These are phyloP conservation scores for Metacarcinus magister DNA, from an alignment of 2,888 invertebrate genomes.

Conservation along the genomic window DNA sequence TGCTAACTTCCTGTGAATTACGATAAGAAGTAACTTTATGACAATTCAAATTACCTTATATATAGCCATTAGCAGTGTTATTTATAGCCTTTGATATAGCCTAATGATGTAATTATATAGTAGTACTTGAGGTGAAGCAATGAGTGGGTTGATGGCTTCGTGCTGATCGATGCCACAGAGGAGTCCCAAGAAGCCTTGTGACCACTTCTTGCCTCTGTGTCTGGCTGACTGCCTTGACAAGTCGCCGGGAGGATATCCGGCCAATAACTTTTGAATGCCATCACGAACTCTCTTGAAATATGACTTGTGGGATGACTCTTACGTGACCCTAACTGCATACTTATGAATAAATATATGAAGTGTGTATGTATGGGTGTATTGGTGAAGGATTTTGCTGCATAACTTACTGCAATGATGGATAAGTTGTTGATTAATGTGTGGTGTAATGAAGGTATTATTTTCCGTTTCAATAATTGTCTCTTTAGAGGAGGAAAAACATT, in stretches of 20 bases:
- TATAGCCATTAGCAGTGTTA: not conserved
- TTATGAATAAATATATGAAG: not conserved
- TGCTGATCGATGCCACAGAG: not conserved
- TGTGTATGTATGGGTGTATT: not conserved
- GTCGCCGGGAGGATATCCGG: slow-evolving; percentile 49
- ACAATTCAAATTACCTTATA: not conserved
- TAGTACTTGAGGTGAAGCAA: not conserved
- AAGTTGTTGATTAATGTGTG: not conserved
- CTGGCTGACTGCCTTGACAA: slow-evolving; percentile 11
- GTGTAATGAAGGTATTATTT: not conserved
- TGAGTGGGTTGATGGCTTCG: not conserved
- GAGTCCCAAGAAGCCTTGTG: not conserved
- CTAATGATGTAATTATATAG: not conserved
- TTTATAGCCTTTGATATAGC: not conserved
- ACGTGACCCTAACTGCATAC: not conserved
- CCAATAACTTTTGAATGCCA: slow-evolving; percentile 3
- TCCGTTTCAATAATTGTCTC: not conserved
- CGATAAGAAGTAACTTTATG: not conserved
- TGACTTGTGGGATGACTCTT: not conserved
- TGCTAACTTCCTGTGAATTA: not conserved
- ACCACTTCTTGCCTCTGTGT: not conserved
- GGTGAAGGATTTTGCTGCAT: not conserved
- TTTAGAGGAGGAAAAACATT: not conserved
- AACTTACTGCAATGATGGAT: not conserved
- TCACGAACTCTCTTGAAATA: slow-evolving; percentile 43